phyloP scores from a whole-genome alignment of 1,140 invertebrate species.

The Drosophila parabipectinata region DNA sequence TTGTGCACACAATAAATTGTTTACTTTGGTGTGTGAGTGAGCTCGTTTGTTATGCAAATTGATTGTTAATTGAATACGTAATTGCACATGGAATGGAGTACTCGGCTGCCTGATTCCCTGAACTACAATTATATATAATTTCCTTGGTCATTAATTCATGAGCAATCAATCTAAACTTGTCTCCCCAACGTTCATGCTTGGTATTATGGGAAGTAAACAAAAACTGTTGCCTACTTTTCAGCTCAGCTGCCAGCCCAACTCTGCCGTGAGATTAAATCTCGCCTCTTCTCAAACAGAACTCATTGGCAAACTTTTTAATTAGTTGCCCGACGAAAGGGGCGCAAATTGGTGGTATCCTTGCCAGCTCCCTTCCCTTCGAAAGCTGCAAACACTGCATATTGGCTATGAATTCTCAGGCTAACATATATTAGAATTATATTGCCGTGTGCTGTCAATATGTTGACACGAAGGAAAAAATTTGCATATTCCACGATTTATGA shows the following conservation, averaged over 20 bases:
- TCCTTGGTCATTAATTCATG: background rate
- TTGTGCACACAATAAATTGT: slow-evolving; percentile 28
- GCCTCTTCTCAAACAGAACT: slow-evolving; percentile 30
- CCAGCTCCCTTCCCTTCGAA: background rate
- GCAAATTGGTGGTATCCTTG: slow-evolving; percentile 1
- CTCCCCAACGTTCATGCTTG: background rate
- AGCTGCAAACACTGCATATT: slow-evolving; percentile 26
- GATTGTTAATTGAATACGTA: slow-evolving; percentile 54
- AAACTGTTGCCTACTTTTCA: slow-evolving; percentile 28
- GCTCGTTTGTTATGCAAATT: slow-evolving; percentile 54
- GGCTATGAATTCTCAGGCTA: slow-evolving; percentile 37
- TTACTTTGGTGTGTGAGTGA: slow-evolving; percentile 10
- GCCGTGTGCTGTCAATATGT: slow-evolving; percentile 58
- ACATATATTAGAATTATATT: slow-evolving; percentile 63
- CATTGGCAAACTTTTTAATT: slow-evolving; percentile 55
- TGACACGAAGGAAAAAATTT: slow-evolving; percentile 56
- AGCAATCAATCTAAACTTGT: background rate
- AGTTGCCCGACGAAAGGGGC: slow-evolving; percentile 10
- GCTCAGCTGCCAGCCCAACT: slow-evolving; percentile 22
- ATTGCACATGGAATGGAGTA: background rate
- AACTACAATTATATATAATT: background rate
- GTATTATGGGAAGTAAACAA: background rate
- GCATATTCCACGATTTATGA: slow-evolving; percentile 53
- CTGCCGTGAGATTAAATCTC: slow-evolving; percentile 1
- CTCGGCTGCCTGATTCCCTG: background rate